These are phyloP conservation scores for Boulengeromyrus knoepffleri DNA, from an alignment of 2,113 vertebrate genomes.

Conservation along the genomic window DNA sequence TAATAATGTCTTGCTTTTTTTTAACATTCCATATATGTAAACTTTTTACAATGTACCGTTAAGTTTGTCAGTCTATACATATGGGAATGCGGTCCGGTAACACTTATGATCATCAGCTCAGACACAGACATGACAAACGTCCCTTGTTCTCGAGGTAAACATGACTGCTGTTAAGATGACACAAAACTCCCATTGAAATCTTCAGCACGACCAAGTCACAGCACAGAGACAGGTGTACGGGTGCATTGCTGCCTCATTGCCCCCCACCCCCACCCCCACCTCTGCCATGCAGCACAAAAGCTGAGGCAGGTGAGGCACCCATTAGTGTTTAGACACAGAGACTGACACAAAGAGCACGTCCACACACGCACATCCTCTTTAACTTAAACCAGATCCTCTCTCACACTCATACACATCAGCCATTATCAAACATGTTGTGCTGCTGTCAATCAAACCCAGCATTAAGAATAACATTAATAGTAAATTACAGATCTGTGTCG, in stretches of 20 bases:
- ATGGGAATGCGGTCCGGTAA: neutral
- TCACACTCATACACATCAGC: neutral
- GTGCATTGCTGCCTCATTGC: neutral
- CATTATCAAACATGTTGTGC: neutral
- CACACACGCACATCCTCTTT: neutral
- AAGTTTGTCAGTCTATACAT: neutral
- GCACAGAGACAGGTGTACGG: neutral
- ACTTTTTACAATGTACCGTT: slow-evolving; percentile 32
- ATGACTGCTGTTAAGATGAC: slow-evolving; percentile 16
- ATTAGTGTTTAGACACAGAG: neutral
- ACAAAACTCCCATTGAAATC: slow-evolving; percentile 35
- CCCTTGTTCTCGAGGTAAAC: neutral
- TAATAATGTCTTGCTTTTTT: slow-evolving; percentile 7
- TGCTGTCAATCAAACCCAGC: neutral
- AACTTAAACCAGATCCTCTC: neutral
- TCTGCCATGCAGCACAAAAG: neutral
- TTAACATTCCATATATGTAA: slow-evolving; percentile 21
- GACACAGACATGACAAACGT: neutral
- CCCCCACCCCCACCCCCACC: neutral
- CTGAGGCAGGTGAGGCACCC: neutral
- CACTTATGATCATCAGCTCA: neutral
- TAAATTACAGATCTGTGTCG: slow-evolving; percentile 39
- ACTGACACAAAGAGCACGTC: neutral
- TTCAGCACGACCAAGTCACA: neutral
- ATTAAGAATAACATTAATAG: slow-evolving; percentile 34